Percentiles rank a stretch among this genome's conserved stretches.
Conservation (phyloP, 2,888 invertebrate species). For the Serrognathus titanus region DNA sequence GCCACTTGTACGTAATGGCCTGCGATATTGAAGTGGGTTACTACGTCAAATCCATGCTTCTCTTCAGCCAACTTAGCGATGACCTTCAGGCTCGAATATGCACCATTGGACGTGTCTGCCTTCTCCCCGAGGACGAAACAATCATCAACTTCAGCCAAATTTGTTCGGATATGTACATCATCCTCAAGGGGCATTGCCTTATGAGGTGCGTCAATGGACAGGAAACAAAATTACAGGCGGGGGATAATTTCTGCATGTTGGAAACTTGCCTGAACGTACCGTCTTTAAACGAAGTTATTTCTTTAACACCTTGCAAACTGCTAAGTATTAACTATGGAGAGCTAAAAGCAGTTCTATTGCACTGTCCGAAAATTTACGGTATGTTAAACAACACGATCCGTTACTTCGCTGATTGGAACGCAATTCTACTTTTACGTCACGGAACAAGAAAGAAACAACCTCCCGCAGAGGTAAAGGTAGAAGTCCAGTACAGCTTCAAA, state of each 20-base stretch:
- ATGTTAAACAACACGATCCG: too few species aligned
- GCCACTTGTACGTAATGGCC: conserved; percentile 9
- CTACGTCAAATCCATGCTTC: conserved; percentile 3
- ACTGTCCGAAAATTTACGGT: neutral
- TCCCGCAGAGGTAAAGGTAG: too few species aligned
- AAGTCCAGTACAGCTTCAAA: neutral
- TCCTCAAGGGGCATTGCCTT: conserved; percentile 11
- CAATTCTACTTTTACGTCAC: too few species aligned
- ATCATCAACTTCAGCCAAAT: conserved; percentile 27
- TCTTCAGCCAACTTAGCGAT: conserved; percentile 9
- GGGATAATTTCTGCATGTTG: conserved; percentile 22
- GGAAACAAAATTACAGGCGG: conserved; percentile 14
- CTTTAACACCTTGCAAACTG: conserved; percentile 25
- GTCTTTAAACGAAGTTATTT: conserved; percentile 21
- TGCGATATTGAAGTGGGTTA: conserved; percentile 5
- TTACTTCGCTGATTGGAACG: too few species aligned
- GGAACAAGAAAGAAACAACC: too few species aligned
- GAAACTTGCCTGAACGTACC: conserved; percentile 25
- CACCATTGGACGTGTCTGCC: conserved; percentile 10
- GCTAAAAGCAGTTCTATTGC: neutral
- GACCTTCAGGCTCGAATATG: conserved; percentile 20
- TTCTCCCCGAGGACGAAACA: conserved; percentile 26
- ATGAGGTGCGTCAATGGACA: neutral
- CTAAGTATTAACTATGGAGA: conserved; percentile 13
- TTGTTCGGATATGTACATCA: conserved; percentile 27